Percentiles rank a stretch among this genome's conserved stretches.
phyloP scores from a whole-genome alignment of 2,797 vertebrate genomes.

The Premnoplex brunnescens region DNA sequence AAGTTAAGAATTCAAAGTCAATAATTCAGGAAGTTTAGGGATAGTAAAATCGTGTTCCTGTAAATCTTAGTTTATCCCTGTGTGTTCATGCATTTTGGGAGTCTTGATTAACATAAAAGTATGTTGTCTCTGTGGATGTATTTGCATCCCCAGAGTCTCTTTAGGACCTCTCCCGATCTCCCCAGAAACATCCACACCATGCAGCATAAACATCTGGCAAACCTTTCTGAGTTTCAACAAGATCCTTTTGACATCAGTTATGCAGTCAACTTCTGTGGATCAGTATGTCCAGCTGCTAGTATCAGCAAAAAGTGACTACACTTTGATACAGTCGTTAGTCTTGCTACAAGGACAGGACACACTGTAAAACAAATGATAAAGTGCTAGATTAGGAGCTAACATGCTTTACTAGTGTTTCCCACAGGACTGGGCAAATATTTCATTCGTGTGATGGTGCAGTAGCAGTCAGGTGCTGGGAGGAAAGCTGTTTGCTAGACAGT shows the following conservation, averaged over 20 bases:
- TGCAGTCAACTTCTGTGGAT: neutral
- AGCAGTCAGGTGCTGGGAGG: neutral
- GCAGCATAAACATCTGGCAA: neutral
- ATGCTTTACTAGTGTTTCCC: neutral
- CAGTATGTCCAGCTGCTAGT: neutral
- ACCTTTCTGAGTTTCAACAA: neutral
- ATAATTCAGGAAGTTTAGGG: neutral
- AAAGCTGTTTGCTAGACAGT: neutral
- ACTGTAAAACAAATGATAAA: neutral
- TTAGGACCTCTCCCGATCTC: neutral
- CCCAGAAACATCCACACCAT: neutral
- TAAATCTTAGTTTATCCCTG: neutral
- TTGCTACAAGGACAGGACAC: neutral
- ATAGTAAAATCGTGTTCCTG: neutral
- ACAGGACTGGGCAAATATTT: neutral
- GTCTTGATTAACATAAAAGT: neutral
- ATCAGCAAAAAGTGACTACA: neutral
- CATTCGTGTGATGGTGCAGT: neutral
- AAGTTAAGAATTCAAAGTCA: neutral
- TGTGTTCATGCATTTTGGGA: neutral
- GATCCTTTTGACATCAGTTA: neutral
- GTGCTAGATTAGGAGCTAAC: neutral
- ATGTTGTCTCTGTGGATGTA: neutral
- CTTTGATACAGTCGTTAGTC: neutral
- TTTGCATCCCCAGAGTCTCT: neutral